Evolutionary conservation across 2,797 vertebrate genomes (phyloP).

Genomic region (Chiloscyllium punctatum): DNA sequence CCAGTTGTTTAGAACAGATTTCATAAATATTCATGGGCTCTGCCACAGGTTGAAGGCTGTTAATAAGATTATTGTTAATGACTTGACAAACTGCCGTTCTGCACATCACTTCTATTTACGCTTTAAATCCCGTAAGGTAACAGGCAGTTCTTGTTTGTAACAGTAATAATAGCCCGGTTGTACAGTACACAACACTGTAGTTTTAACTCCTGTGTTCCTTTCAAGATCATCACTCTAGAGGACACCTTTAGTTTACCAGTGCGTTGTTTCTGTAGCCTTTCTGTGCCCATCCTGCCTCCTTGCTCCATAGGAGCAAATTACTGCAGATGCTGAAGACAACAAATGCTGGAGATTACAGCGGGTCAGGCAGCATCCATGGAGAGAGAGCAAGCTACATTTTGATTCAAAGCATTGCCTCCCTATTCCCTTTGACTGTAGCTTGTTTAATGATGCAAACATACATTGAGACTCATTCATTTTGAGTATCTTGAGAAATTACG

Average conservation of each 20-base stretch:
- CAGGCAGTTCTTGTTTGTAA: neutral
- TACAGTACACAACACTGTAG: neutral
- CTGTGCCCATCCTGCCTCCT: neutral
- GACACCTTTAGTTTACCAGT: neutral
- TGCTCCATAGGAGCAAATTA: too few species aligned
- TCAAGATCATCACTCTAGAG: neutral
- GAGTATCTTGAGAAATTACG: neutral
- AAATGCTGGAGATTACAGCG: too few species aligned
- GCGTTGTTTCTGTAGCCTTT: neutral
- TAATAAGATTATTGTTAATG: constrained; percentile 20
- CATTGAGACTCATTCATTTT: neutral
- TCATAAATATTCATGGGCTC: constrained; percentile 19
- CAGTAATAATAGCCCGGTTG: neutral
- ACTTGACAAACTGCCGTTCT: neutral
- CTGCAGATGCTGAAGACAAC: too few species aligned
- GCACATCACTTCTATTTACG: neutral
- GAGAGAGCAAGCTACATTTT: too few species aligned
- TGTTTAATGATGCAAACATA: neutral
- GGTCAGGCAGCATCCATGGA: too few species aligned
- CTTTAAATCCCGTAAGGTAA: neutral
- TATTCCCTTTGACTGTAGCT: neutral
- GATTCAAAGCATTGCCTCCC: neutral
- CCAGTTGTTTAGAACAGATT: neutral
- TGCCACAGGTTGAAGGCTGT: neutral
- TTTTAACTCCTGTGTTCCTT: neutral